A percentile compares a stretch with the other conserved stretches of the same genome.
phyloP scores from a whole-genome alignment of 1,140 invertebrate genomes.

The Cyclargus thomasi region DNA sequence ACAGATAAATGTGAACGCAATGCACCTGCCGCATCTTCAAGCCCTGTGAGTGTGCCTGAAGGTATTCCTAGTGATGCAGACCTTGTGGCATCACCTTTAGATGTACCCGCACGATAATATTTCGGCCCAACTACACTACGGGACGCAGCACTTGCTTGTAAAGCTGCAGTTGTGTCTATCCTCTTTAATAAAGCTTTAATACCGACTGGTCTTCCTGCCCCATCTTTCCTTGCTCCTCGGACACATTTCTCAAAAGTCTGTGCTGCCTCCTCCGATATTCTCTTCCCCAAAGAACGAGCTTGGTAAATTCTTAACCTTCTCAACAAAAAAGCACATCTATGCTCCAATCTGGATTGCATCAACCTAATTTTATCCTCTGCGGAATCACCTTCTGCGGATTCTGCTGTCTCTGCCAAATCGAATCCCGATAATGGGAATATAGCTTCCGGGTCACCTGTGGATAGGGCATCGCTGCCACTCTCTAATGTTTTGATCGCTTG shows the following conservation, averaged over 20 bases:
- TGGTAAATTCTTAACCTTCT: constrained; percentile 85
- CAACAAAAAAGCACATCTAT: constrained; percentile 81
- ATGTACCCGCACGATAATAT: constrained; percentile 80
- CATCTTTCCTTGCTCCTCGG: constrained; percentile 50
- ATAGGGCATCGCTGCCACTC: constrained; percentile 63
- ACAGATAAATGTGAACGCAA: constrained; percentile 82
- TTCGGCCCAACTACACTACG: constrained; percentile 50
- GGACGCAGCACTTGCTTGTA: constrained; percentile 61
- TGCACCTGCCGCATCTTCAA: constrained; percentile 81
- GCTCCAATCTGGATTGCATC: constrained; percentile 80
- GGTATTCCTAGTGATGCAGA: constrained; percentile 64
- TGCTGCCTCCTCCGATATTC: constrained; percentile 84
- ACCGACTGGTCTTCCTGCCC: constrained; percentile 49
- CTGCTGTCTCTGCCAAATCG: constrained; percentile 75
- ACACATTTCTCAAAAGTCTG: constrained; percentile 82
- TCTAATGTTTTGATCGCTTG: constrained; percentile 82
- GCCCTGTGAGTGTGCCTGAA: constrained; percentile 67
- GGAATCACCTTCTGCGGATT: constrained; percentile 63
- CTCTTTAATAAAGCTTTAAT: constrained; percentile 59
- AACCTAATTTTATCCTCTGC: constrained; percentile 64
- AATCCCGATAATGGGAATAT: constrained; percentile 79
- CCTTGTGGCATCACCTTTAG: constrained; percentile 68
- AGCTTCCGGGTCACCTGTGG: constrained; percentile 71
- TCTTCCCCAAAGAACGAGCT: constrained; percentile 81
- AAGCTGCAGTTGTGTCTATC: constrained; percentile 55